Base-by-base conservation (phyloP, 2,797 vertebrate species). In the Falco naumanni region DNA sequence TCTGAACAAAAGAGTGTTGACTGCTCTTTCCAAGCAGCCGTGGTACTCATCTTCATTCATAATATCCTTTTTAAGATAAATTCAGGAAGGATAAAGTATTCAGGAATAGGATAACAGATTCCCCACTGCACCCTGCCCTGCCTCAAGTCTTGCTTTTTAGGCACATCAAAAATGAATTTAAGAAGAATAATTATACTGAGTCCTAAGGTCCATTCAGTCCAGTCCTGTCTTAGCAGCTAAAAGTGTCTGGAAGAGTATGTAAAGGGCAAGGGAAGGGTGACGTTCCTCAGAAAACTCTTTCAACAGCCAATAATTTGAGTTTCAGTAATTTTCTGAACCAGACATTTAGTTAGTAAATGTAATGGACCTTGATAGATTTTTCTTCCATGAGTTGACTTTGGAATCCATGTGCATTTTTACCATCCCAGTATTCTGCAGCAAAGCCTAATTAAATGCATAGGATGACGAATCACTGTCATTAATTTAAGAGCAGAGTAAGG, bases 61-160 rank as follows among this genome's bases (percentile, higher is more conserved):
- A 18, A 51, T 51, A 29, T 4, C 9, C 7, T 83, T 86, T 86
- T 17, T 41, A 80, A 57, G 15, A 43, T 50, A 74, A 77, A 50
- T 81, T 81, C 22, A 15, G 34, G 37, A 86, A 69, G 13, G 29
- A 57, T 31, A 65, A 77, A 50, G 1, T 77, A 70, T 69, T 77
- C 37, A 48, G 48, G 31, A 78, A 34, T 2, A 84, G 5, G 11
- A 50, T 59, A 85, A 59, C 5, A 33, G 33, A 57, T 41, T 56
- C 11, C 0, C 21, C 29, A 9, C 18, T 43, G 41, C 16, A 16
- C 16, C 4, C 16, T 34, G 8, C 16, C 16, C 18, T 2, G 20
- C 6, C 3, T 18, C 5, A 24, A 13, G 3, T 61, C 28, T 54
- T 78, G 26, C 9, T 51, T 84, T 74, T 66, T 39, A 78, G 66